Evolutionary conservation across 2,797 vertebrate genomes (phyloP), one percentile per base, ranked within the genome.

Genomic region (Pachyuromys duprasi): DNA sequence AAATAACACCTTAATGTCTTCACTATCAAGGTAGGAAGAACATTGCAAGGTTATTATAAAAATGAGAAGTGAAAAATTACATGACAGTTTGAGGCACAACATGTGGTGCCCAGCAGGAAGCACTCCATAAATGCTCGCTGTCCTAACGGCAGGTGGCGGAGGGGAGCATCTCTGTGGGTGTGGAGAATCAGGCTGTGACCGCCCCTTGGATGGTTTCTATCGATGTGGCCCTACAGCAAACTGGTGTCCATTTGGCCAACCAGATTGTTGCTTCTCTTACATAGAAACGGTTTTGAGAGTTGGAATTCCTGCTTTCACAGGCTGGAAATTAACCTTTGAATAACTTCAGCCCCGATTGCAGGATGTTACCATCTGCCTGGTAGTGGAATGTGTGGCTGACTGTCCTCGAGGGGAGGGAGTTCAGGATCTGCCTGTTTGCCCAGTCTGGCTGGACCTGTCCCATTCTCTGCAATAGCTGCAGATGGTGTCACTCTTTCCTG

Each of bases 401-500:
- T 39, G 11, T 70, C n/a, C 36, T 33, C 55, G 14, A 78, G 89
- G 89, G 74, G 86, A 76, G 78, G 63, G 74, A 93, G 60, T 62
- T 86, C 92, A 76, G 93, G 94, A 80, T 63, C 89, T 92, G 53
- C 86, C 91, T 60, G 91, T 94, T 94, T 90, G 74, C 92, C 93
- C 3, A 63, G 95, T 93, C 86, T 60, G 96, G 93, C 91, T 81
- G 39, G 91, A 72, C 90, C 74, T 83, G 60, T 89, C 63, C 93
- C 93, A 49, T 93, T 93, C 53, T 92, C 69, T 78, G 22, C 92
- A 67, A 72, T 74, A 45, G 65, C 74, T 76, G 72, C 60, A 8
- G 69, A 45, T 93, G 69, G 90, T 65, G 63, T 55, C 76, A 62
- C 79, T 82, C 83, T 91, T 91, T 57, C 67, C 57, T 33, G 53